Conservation (phyloP, 2,113 vertebrate species). For the Megaleporinus macrocephalus region DNA sequence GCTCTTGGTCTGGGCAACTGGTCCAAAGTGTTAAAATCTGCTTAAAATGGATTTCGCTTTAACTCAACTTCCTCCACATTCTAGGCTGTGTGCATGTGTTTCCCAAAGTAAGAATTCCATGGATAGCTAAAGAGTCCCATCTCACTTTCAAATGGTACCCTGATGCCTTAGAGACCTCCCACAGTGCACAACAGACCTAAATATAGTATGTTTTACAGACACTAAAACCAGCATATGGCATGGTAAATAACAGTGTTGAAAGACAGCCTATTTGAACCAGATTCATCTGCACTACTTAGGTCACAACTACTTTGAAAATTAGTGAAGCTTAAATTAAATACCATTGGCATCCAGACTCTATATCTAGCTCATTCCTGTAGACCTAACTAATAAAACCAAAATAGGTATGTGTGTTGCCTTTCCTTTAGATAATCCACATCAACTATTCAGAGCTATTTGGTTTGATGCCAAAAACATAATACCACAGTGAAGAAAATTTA, state of each 20-base stretch:
- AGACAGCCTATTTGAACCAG: conserved; percentile 48
- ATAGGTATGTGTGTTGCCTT: not conserved
- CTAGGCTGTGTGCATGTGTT: conserved; percentile 8
- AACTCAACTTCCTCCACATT: not conserved
- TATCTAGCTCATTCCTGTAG: not conserved
- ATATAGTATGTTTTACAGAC: conserved; percentile 66
- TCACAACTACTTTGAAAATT: conserved; percentile 9
- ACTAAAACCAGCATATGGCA: conserved; percentile 55
- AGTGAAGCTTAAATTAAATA: conserved; percentile 15
- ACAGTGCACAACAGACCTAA: conserved; percentile 64
- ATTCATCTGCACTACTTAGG: conserved; percentile 46
- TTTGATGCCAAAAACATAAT: not conserved
- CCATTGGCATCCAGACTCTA: not conserved
- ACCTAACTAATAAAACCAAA: conserved; percentile 1
- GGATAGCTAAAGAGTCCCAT: conserved; percentile 20
- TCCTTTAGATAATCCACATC: not conserved
- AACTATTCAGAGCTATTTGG: not conserved
- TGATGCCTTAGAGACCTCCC: conserved; percentile 58
- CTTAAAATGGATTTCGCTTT: no score
- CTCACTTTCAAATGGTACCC: conserved; percentile 42
- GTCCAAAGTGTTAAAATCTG: no score
- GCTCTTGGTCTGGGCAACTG: no score
- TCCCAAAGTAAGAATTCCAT: conserved; percentile 32
- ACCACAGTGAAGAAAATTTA: not conserved
- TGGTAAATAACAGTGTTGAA: conserved; percentile 61